Conservation (phyloP, 1,140 invertebrate species). For the Delia radicum region DNA sequence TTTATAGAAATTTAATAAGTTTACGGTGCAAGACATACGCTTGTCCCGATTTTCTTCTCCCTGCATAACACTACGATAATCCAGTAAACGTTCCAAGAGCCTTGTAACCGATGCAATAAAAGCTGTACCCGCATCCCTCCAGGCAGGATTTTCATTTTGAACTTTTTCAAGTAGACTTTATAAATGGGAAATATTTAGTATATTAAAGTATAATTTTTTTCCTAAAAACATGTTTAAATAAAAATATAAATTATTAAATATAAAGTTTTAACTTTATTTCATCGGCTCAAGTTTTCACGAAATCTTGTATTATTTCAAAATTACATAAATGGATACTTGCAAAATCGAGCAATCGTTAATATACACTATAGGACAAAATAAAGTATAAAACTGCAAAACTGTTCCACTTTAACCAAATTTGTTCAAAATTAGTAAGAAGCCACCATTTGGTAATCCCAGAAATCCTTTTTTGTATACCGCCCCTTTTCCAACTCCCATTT, state of each 20-base stretch:
- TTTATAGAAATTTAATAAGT: constrained; percentile 95
- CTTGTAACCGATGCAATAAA: constrained; percentile 90
- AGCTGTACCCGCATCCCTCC: constrained; percentile 86
- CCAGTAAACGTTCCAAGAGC: constrained; percentile 82
- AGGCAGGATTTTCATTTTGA: constrained; percentile 78
- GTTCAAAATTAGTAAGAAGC: too few species aligned
- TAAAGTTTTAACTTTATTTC: not conserved
- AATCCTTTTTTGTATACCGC: too few species aligned
- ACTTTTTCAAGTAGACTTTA: constrained; percentile 82
- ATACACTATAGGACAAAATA: too few species aligned
- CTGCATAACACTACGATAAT: constrained; percentile 90
- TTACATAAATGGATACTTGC: too few species aligned
- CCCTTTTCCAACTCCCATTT: too few species aligned
- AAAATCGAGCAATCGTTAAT: too few species aligned
- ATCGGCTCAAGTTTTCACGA: too few species aligned
- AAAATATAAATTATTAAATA: not conserved
- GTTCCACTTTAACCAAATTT: too few species aligned
- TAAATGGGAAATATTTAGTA: not conserved
- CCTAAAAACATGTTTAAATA: not conserved
- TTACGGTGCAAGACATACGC: constrained; percentile 96
- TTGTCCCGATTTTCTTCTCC: constrained; percentile 91
- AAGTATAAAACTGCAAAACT: too few species aligned
- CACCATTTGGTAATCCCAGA: too few species aligned
- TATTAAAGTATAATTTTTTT: not conserved
- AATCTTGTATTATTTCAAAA: too few species aligned